A percentile compares a stretch with the other conserved stretches of the same genome.
Evolutionary conservation across 2,888 invertebrate species (phyloP).

Genomic region (Aleiodes leptofemur): DNA sequence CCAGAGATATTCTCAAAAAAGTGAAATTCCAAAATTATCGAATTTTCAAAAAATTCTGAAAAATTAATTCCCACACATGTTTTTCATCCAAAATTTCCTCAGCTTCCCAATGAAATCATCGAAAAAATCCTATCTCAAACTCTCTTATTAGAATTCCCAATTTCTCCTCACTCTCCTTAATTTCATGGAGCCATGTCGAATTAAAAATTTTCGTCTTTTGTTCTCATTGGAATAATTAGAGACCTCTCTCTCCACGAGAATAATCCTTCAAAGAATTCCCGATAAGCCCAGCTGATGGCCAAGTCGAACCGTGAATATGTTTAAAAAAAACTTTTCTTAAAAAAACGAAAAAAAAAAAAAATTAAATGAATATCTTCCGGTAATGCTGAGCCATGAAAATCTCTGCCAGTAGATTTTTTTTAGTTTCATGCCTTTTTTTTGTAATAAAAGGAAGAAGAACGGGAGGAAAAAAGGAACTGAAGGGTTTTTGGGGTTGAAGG

Average conservation of each 20-base stretch:
- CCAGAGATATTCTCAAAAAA: too few species aligned
- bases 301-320: conserved; percentile 45
- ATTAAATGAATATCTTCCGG: conserved; percentile 43
- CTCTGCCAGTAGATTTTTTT: conserved; percentile 39
- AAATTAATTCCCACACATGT: too few species aligned
- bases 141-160: too few species aligned
- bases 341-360: conserved; percentile 5
- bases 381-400: conserved; percentile 48
- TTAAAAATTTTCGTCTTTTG: conserved; percentile 28
- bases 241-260: conserved; percentile 25
- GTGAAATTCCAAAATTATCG: too few species aligned
- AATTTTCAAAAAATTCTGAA: too few species aligned
- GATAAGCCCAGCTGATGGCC: conserved; percentile 21
- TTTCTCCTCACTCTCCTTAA: too few species aligned
- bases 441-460: conserved; percentile 26
- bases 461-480: conserved; percentile 16
- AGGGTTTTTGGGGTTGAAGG: conserved; percentile 36
- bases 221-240: conserved; percentile 30
- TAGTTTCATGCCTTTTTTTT: conserved; percentile 4
- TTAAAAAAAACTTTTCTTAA: conserved; percentile 5
- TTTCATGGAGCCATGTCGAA: conserved; percentile 21
- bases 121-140: too few species aligned
- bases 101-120: too few species aligned
- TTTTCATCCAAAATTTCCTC: too few species aligned
- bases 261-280: conserved; percentile 19